These are phyloP conservation scores for Megastigmus dorsalis DNA, from an alignment of 2,888 invertebrate species.

Conservation along the genomic window DNA sequence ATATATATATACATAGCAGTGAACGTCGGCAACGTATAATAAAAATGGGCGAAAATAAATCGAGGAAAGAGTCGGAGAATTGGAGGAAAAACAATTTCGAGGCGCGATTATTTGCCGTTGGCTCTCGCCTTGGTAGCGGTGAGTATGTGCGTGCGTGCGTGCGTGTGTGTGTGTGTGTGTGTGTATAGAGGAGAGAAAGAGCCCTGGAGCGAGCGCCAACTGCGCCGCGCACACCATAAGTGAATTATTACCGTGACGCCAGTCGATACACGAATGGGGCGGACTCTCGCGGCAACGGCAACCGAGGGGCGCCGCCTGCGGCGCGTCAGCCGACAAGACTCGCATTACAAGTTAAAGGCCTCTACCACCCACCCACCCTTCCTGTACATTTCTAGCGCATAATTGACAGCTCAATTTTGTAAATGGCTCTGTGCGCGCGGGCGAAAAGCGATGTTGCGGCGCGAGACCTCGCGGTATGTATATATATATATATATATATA, in stretches of 20 bases:
- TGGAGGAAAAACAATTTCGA: slow-evolving; percentile 48
- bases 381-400: slow-evolving; percentile 13
- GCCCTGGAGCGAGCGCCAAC: too few species aligned
- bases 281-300: slow-evolving; percentile 54
- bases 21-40: too few species aligned
- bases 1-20: too few species aligned
- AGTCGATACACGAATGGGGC: slow-evolving; percentile 65
- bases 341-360: slow-evolving; percentile 48
- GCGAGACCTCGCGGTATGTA: neutral
- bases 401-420: slow-evolving; percentile 53
- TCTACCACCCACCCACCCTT: too few species aligned
- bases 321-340: slow-evolving; percentile 47
- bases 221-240: too few species aligned
- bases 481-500: too few species aligned
- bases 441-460: neutral
- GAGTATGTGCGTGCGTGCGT: too few species aligned
- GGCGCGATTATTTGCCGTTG: slow-evolving; percentile 32
- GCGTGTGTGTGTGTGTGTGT: too few species aligned
- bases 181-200: too few species aligned
- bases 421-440: too few species aligned
- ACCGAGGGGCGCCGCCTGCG: slow-evolving; percentile 54
- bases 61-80: neutral
- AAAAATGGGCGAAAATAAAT: neutral
- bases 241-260: slow-evolving; percentile 62
- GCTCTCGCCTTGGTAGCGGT: neutral